Base-by-base conservation (phyloP, 2,797 vertebrate species). In the Phalanger gymnotis region DNA sequence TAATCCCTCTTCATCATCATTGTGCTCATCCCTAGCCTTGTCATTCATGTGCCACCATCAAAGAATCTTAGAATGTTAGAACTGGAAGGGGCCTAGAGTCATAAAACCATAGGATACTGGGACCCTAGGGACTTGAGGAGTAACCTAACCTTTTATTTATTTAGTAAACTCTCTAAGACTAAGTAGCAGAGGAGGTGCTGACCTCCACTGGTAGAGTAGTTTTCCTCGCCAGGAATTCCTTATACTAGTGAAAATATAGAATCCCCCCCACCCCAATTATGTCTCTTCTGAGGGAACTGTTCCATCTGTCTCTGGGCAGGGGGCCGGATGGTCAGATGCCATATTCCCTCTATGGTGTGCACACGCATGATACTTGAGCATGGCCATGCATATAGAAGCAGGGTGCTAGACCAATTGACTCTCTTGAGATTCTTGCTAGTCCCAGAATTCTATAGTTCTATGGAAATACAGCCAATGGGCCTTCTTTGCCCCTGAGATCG, bases 401-500 rank as follows among this genome's bases (percentile, higher is more conserved):
- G 16, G 73, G 40, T 51, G 3, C 22, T 51, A 87, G 40, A 51
- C 22, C 25, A 51, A 87, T 51, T 51, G 3, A 51, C 22, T 40
- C 22, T 6, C 40, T 53, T 3, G 91, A 92, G 66, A 16, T 31
- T 10, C 22, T 2, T 0, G 5, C 1, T 90, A 52, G n/a, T 34
- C 14, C 34, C 57, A 25, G 66, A 57, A 22, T 51, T 57, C 4
- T 47, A 5, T 4, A 25, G 10, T 7, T 52, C 53, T 52, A 51
- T 3, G 47, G 4, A 53, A 12, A 4, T 25, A 51, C 22, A 61
- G 47, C 0, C 0, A 27, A 3, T 22, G 3, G 1, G 34, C 90
- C 40, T 31, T 1, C 10, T 3, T 1, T 51, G 5, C 13, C 16
- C 87, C 16, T 54, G 31, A 27, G 1, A 25, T 0, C 0, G n/a